These are phyloP conservation scores for Syrrhaptes paradoxus DNA, from an alignment of 2,113 vertebrate genomes.

Conservation along the genomic window DNA sequence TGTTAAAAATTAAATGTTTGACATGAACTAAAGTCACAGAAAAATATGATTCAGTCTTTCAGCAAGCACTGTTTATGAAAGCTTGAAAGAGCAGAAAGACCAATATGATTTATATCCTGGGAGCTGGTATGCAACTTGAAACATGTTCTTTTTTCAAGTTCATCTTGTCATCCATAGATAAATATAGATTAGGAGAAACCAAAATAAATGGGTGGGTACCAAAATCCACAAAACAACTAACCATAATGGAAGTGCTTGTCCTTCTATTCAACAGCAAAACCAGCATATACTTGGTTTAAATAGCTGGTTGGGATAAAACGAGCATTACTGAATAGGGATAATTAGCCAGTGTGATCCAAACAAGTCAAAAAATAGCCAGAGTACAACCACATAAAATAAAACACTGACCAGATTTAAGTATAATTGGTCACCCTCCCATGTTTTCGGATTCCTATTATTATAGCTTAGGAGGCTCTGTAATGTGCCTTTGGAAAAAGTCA, in stretches of 20 bases:
- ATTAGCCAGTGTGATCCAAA: conserved; percentile 76
- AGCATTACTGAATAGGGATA: conserved; percentile 74
- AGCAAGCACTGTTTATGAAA: conserved; percentile 52
- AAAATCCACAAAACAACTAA: conserved; percentile 83
- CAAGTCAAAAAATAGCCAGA: conserved; percentile 85
- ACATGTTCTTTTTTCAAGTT: conserved; percentile 81
- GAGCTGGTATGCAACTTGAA: conserved; percentile 69
- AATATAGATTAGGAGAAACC: conserved; percentile 92
- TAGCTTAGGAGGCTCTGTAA: conserved; percentile 30
- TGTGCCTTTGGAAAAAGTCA: conserved; percentile 40
- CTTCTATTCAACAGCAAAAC: conserved; percentile 81
- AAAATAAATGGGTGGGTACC: conserved; percentile 89
- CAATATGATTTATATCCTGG: conserved; percentile 68
- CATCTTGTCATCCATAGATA: conserved; percentile 86
- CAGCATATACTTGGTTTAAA: conserved; percentile 85
- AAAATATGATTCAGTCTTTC: conserved; percentile 60
- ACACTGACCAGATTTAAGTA: conserved; percentile 71
- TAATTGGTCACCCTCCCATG: conserved; percentile 73
- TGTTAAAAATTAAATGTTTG: conserved; percentile 63
- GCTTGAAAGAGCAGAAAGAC: conserved; percentile 44
- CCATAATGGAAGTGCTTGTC: conserved; percentile 85
- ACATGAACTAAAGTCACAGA: conserved; percentile 48
- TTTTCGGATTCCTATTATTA: conserved; percentile 59
- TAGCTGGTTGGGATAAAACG: conserved; percentile 76
- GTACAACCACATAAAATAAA: conserved; percentile 79